phyloP scores from a whole-genome alignment of 2,888 invertebrate species.

The Dioctria rufipes region DNA sequence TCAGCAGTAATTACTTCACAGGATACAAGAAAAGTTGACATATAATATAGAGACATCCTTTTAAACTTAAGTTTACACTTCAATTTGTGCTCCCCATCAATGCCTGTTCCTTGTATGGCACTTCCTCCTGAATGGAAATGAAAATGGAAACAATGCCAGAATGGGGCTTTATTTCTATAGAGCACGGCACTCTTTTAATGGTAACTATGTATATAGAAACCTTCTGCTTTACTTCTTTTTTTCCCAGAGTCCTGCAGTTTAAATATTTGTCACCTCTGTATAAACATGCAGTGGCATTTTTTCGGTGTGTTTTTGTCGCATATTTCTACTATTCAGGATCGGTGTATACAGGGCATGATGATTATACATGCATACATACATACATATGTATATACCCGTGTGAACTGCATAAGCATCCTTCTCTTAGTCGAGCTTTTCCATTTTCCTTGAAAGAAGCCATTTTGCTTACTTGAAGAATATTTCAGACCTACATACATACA shows the following conservation, averaged over 20 bases:
- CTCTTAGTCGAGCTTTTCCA: slow-evolving; percentile 31
- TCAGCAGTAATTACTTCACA: slow-evolving; percentile 42
- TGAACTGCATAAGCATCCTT: slow-evolving; percentile 27
- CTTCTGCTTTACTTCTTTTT: slow-evolving; percentile 10
- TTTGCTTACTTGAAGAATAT: slow-evolving; percentile 40
- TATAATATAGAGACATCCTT: slow-evolving; percentile 51
- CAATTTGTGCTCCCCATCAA: slow-evolving; percentile 50
- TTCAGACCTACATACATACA: slow-evolving; percentile 4
- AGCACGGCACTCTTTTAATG: slow-evolving; percentile 15
- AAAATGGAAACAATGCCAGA: slow-evolving; percentile 41
- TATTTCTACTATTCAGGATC: slow-evolving; percentile 1
- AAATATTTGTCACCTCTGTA: slow-evolving; percentile 47
- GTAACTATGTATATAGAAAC: neutral
- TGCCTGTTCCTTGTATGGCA: slow-evolving; percentile 3
- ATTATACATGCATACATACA: neutral
- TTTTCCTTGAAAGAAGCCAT: slow-evolving; percentile 37
- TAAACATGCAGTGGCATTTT: slow-evolving; percentile 35
- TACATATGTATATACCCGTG: neutral
- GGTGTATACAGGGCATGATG: slow-evolving; percentile 1
- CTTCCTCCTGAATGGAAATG: slow-evolving; percentile 19
- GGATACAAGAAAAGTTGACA: slow-evolving; percentile 23
- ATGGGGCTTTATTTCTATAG: slow-evolving; percentile 21
- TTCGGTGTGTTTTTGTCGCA: slow-evolving; percentile 38
- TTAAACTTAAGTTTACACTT: slow-evolving; percentile 51
- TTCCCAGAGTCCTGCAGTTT: slow-evolving; percentile 11